Base-by-base conservation (phyloP, 1,140 invertebrate genomes). In the Acromyrmex echinatior region DNA sequence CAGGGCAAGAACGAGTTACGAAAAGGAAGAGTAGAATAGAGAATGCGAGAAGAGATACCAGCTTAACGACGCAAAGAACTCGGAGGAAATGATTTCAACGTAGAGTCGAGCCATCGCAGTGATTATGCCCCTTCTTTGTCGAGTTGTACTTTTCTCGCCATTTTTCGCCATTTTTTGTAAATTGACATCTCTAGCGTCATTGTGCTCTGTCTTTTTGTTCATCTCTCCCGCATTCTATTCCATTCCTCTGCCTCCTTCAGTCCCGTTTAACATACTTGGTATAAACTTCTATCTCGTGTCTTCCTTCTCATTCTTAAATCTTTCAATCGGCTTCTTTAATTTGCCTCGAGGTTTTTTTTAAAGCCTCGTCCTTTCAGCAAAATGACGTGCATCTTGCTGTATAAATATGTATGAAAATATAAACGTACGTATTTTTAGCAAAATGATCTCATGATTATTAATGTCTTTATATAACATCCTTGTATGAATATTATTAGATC, bases 1-100 rank as follows among this genome's bases (percentile, higher is more conserved):
- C n/a, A 60, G 81, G 81, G 78, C 76, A 87, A 88, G 82, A 86
- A 89, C 87, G 68, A 86, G 82, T 86, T 90, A 86, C 56, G 82
- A 86, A 88, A 84, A 84, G 70, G 70, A 84, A 84, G 70, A 76
- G 39, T 49, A 51, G 21, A 31, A 16, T 51, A 49, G 21, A 39
- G 28, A 71, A 62, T 6, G 56, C 53, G 53, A 5, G 21, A 39
- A 18, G 9, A 71, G 80, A 74, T 58, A 56, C 53, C 70, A 58
- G 45, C 70, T 84, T 84, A 84, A 84, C 74, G 56, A 84, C 80
- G 73, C 79, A 86, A 90, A 88, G 87, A 90, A 74, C 68, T n/a
- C 35, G 39, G 45, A 21, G n/a, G 49, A 65, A 78, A 81, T 86
- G 87, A 88, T 86, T 89, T 68, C 70, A 86, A 63, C 87, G 58